Evolutionary conservation across 2,113 vertebrate species (phyloP), one percentile per base, ranked within the genome.

Genomic region (Rhinopomastus cyanomelas): DNA sequence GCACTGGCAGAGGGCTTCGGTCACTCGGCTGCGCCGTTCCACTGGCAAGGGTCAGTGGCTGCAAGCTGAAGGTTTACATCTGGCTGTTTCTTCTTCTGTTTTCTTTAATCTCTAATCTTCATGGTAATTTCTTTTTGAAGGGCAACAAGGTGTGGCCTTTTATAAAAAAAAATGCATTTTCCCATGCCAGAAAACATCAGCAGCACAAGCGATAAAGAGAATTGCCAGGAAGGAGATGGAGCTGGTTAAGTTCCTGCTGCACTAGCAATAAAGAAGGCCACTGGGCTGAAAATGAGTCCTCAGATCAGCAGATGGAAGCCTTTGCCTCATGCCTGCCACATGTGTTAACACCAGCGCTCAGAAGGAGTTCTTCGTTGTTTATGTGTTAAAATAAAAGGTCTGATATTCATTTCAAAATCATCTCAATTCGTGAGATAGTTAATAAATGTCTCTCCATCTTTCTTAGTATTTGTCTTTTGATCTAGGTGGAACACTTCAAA

Each of bases 1-100:
- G n/a, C 7, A 0, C 39, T 12, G 5, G 5, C 2, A 32, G 14
- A 9, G 20, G 19, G 53, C 2, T 44, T 23, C 12, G 16, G 25
- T 17, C 3, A 0, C 30, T 27, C 67, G 27, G 87, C 55, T 44
- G 30, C 67, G 12, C 42, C 34, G 7, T 1, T 0, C 16, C 51
- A 3, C 57, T 26, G 61, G 6, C 78, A n/a, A 17, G 51, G 48
- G 44, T n/a, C 42, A 36, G 2, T 0, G 32, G 26, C 27, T 30
- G 57, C 53, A 66, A 75, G 15, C 29, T 37, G 10, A 20, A 12
- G 37, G 5, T 44, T 49, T 60, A 9, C 17, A 34, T 32, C 49
- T 25, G 34, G 6, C 8, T 25, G 2, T 1, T 62, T 46, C 69
- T 60, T 21, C 16, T 52, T 34, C 60, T 42, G 11, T 25, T 75